These are phyloP conservation scores for Eledone cirrhosa DNA, from an alignment of 2,888 invertebrate species.

Conservation along the genomic window DNA sequence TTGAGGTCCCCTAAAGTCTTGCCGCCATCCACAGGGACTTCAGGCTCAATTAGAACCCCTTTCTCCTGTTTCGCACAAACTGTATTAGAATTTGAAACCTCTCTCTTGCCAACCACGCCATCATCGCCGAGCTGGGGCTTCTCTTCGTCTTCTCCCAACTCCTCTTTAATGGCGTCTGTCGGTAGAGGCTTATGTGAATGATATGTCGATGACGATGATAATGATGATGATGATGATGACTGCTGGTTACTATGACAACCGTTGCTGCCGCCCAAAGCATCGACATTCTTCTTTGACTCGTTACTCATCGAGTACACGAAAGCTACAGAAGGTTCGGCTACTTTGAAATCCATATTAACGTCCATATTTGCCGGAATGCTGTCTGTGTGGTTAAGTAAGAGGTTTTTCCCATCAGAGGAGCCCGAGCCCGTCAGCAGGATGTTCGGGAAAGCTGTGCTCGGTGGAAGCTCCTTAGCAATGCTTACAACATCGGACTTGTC, in stretches of 20 bases:
- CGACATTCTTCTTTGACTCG: neutral
- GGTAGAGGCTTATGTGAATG: constrained; percentile 19
- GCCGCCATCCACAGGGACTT: neutral
- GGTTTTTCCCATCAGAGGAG: constrained; percentile 22
- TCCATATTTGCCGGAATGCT: constrained; percentile 1
- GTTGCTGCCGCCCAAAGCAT: constrained; percentile 23
- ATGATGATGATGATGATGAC: neutral
- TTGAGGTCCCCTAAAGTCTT: neutral
- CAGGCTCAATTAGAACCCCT: neutral
- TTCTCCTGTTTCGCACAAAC: constrained; percentile 12
- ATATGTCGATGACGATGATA: constrained; percentile 14
- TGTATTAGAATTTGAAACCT: constrained; percentile 22
- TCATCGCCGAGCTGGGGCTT: neutral
- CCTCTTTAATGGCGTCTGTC: constrained; percentile 9
- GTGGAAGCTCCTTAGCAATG: neutral
- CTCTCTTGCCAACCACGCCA: neutral
- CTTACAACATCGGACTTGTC: constrained; percentile 1
- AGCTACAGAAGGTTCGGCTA: constrained; percentile 22
- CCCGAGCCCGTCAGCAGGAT: constrained; percentile 3
- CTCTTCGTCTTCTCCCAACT: neutral
- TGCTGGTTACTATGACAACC: constrained; percentile 19
- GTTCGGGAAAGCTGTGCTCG: neutral
- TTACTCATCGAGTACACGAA: neutral
- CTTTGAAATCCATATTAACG: neutral
- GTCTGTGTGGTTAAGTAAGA: constrained; percentile 28